phyloP scores from a whole-genome alignment of 2,797 vertebrate species.

The Myiotriccus ornatus region DNA sequence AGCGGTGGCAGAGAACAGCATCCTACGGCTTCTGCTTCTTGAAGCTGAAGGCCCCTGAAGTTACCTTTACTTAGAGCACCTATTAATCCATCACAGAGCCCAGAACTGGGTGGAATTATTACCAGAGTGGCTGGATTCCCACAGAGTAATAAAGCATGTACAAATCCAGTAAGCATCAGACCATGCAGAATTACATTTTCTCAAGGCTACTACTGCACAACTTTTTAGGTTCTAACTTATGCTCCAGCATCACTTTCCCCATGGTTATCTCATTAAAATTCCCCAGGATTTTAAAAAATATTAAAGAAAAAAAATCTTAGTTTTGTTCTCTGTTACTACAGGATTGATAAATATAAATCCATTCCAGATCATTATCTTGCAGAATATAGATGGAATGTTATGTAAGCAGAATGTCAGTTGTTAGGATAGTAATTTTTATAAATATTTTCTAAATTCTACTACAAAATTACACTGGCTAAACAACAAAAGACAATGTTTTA shows the following conservation, averaged over 20 bases:
- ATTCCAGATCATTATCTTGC: background rate
- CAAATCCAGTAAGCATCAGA: background rate
- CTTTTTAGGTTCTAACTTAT: background rate
- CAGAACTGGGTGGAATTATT: background rate
- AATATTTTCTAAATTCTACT: background rate
- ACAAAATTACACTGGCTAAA: background rate
- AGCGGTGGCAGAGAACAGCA: background rate
- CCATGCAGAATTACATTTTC: fast-evolving
- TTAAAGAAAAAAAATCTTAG: background rate
- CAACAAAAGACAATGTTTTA: background rate
- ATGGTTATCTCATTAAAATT: background rate
- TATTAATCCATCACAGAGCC: fast-evolving
- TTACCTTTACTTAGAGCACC: background rate
- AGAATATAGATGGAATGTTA: background rate
- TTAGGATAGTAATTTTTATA: background rate
- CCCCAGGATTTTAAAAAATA: background rate
- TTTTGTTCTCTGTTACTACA: background rate
- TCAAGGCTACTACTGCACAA: background rate
- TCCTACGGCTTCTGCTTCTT: background rate
- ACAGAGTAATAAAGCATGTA: background rate
- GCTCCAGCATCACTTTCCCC: background rate
- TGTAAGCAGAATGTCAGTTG: background rate
- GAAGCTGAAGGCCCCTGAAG: background rate
- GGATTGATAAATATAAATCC: background rate
- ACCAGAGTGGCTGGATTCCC: background rate